Conservation (phyloP, 2,113 vertebrate genomes). For the Sinocyclocheilus anophthalmus region DNA sequence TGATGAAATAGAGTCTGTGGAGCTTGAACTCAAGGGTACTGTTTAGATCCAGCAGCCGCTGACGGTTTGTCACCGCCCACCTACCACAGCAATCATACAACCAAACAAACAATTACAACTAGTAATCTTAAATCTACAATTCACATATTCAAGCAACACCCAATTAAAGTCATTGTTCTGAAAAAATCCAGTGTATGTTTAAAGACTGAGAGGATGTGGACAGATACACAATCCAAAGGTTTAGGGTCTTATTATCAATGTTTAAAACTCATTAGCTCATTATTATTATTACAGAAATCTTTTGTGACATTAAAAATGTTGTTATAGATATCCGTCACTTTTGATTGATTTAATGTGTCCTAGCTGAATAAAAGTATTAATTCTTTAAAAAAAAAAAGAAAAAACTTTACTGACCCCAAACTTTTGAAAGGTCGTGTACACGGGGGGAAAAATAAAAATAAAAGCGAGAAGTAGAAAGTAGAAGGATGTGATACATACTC, state of each 20-base stretch:
- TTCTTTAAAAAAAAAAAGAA: not conserved
- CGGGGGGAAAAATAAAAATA: not conserved
- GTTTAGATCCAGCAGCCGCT: slow-evolving; percentile 85
- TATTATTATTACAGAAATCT: too few relatives aligned
- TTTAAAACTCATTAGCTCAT: not conserved
- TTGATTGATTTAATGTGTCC: not conserved
- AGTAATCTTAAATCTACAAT: not conserved
- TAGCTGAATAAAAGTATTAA: not conserved
- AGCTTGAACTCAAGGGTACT: slow-evolving; percentile 90
- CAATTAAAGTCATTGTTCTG: not conserved
- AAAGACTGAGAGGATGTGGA: not conserved
- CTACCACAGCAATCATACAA: slow-evolving; percentile 61
- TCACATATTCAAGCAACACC: not conserved
- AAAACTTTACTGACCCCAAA: not conserved
- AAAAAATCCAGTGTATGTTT: not conserved
- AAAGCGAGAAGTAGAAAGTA: not conserved
- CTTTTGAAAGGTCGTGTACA: not conserved
- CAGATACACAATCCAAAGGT: not conserved
- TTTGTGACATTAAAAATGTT: too few relatives aligned
- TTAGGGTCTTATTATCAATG: not conserved
- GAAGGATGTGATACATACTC: slow-evolving; percentile 74
- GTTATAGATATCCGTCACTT: not conserved
- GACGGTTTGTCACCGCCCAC: slow-evolving; percentile 85
- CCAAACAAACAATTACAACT: not conserved
- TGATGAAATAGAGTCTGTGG: slow-evolving; percentile 87